These are phyloP conservation scores for Pedionomus torquatus DNA, from an alignment of 2,113 vertebrate species.

Conservation along the genomic window DNA sequence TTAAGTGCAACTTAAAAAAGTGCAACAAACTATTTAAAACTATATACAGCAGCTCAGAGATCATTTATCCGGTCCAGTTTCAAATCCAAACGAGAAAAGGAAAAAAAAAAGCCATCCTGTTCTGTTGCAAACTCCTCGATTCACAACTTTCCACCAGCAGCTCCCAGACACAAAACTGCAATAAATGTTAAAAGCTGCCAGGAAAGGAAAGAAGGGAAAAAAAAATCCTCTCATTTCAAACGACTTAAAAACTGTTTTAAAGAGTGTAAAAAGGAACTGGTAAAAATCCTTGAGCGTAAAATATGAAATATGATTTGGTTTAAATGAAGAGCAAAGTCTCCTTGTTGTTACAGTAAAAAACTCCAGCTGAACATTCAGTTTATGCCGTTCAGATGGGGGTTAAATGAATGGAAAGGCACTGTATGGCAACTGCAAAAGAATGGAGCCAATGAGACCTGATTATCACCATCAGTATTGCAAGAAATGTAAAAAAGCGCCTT, in stretches of 20 bases:
- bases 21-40: conserved; percentile 91
- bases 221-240: conserved; percentile 78
- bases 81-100: conserved; percentile 71
- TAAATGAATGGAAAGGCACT: conserved; percentile 98
- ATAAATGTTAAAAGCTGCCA: conserved; percentile 95
- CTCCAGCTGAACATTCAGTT: conserved; percentile 89
- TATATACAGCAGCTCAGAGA: conserved; percentile 88
- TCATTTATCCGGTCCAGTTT: conserved; percentile 81
- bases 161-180: conserved; percentile 84
- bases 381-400: conserved; percentile 86
- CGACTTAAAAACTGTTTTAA: conserved; percentile 98
- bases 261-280: conserved; percentile 98
- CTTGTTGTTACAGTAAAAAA: conserved; percentile 97
- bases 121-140: conserved; percentile 76
- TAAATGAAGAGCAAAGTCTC: conserved; percentile 97
- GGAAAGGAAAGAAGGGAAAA: conserved; percentile 70
- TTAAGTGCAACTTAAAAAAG: conserved; percentile 98
- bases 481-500: conserved; percentile 86
- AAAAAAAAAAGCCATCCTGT: conserved; percentile 64
- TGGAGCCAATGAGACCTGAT: conserved; percentile 88
- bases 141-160: conserved; percentile 79
- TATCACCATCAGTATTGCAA: conserved; percentile 90
- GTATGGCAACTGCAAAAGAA: conserved; percentile 93
- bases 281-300: conserved; percentile 98
- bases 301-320: conserved; percentile 98